Percentiles rank a stretch among this genome's conserved stretches.
Evolutionary conservation across 2,888 invertebrate genomes (phyloP).

Genomic region (Drosophila monieri): DNA sequence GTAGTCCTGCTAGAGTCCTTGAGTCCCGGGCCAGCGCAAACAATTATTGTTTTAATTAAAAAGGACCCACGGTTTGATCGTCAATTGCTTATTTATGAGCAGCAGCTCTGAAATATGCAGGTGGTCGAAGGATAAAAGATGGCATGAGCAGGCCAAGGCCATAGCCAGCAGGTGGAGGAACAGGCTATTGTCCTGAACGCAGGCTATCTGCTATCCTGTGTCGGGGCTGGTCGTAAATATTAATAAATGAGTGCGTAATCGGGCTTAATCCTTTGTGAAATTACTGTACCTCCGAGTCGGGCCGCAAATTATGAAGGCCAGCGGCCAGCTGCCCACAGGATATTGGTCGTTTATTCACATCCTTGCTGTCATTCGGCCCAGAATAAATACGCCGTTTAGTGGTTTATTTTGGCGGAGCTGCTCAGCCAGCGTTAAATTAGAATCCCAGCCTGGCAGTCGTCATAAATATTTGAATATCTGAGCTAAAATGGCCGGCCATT

Average conservation of each 20-base stretch:
- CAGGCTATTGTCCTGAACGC: conserved; percentile 12
- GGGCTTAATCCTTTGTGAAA: conserved; percentile 77
- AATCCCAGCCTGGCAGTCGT: conserved; percentile 49
- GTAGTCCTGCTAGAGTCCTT: neutral
- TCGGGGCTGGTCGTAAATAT: conserved; percentile 68
- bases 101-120: conserved; percentile 29
- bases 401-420: conserved; percentile 48
- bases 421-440: conserved; percentile 72
- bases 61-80: conserved; percentile 21
- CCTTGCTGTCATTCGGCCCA: conserved; percentile 27
- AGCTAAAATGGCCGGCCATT: conserved; percentile 52
- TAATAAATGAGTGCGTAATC: conserved; percentile 76
- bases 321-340: conserved; percentile 48
- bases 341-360: conserved; percentile 55
- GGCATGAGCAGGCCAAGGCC: neutral
- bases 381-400: conserved; percentile 45
- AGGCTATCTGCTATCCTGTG: conserved; percentile 50
- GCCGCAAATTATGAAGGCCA: conserved; percentile 60
- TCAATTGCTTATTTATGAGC: conserved; percentile 53
- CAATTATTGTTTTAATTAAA: conserved; percentile 50
- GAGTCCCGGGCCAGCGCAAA: conserved; percentile 17
- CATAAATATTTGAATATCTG: conserved; percentile 67
- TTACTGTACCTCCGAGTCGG: conserved; percentile 62
- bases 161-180: conserved; percentile 13
- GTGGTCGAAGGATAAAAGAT: neutral